Base-by-base conservation (phyloP, 2,888 invertebrate genomes). In the Eilema sororculum region DNA sequence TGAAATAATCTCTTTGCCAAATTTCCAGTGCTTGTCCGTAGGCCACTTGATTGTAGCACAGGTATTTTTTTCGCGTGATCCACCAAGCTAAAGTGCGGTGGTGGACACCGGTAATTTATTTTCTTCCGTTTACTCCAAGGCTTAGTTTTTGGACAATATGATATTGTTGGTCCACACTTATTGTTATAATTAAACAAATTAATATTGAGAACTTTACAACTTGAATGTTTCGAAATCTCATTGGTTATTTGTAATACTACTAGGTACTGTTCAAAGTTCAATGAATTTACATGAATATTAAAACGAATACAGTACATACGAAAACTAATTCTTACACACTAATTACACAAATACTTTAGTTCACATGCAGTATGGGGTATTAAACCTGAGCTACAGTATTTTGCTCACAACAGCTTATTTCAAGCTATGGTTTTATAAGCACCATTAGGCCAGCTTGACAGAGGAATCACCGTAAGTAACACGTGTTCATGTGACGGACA, bases 241-340 rank as follows among this genome's bases (percentile, higher is more conserved):
- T 64, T 46, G 8, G 64, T 64, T 52, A 64, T 64, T 52, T 64
- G 64, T 64, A 60, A 24, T 22, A 60, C 60, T 46, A 52, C 5
- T 52, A 52, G n/a, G n/a, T n/a, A 12, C 25, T 63, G 37, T 64
- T 24, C 20, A 41, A 64, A 64, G 25, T 64, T 64, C 24, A 30
- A 12, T 22, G 41, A 60, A 30, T 37, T 24, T 20, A 52, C 28
- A 4, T 46, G 20, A 52, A 64, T 25, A 64, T 25, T 46, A 46
- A 62, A 33, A 22, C 6, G 24, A 62, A 62, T 62, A 37, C 13
- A 37, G 22, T 22, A 25, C 25, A 20, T 33, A 62, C 24, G 13
- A 62, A 37, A 62, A 62, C 62, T 62, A 62, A 41, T 62, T 12
- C 41, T 37, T 8, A 10, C 41, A 62, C 37, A 22, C 5, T 33